A percentile compares a stretch with the other conserved stretches of the same genome.
These are phyloP conservation scores for Channa maculata DNA, from an alignment of 2,113 vertebrate species.

Conservation along the genomic window DNA sequence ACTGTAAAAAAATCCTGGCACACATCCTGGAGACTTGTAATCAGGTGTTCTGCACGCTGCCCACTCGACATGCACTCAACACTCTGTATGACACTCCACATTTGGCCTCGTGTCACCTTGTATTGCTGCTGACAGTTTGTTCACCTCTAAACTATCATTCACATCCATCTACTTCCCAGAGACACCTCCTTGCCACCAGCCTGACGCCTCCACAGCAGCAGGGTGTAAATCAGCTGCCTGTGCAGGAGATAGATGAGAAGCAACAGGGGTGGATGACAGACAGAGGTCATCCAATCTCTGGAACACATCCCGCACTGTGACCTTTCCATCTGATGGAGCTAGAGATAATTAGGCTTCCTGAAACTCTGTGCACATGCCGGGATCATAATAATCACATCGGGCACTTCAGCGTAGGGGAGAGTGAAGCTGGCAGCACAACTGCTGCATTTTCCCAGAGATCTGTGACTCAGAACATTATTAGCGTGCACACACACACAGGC, in stretches of 20 bases:
- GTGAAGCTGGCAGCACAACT: slow-evolving; percentile 11
- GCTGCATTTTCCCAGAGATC: slow-evolving; percentile 58
- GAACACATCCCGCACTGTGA: slow-evolving; percentile 7
- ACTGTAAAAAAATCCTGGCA: slow-evolving; percentile 22
- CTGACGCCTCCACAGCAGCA: slow-evolving; percentile 44
- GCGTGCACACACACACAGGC: slow-evolving; percentile 34
- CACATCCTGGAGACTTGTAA: slow-evolving; percentile 53
- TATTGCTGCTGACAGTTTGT: slow-evolving; percentile 21
- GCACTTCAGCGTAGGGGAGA: slow-evolving; percentile 1
- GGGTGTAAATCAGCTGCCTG: slow-evolving; percentile 21
- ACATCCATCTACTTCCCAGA: slow-evolving; percentile 42
- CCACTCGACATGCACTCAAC: slow-evolving; percentile 68
- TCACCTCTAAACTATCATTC: slow-evolving; percentile 48
- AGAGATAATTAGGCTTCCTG: slow-evolving; percentile 14
- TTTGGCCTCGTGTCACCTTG: slow-evolving; percentile 35
- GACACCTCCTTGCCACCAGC: slow-evolving; percentile 55
- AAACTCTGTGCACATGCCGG: slow-evolving; percentile 17
- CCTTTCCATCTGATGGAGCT: background rate
- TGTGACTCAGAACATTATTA: slow-evolving; percentile 69
- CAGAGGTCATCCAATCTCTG: slow-evolving; percentile 38
- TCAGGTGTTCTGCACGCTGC: slow-evolving; percentile 65
- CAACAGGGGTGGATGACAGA: slow-evolving; percentile 1
- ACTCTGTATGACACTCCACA: slow-evolving; percentile 36
- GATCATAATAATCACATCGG: slow-evolving; percentile 24
- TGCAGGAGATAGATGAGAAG: background rate